Conservation (phyloP, 2,888 invertebrate genomes). For the Ophion ventricosus region DNA sequence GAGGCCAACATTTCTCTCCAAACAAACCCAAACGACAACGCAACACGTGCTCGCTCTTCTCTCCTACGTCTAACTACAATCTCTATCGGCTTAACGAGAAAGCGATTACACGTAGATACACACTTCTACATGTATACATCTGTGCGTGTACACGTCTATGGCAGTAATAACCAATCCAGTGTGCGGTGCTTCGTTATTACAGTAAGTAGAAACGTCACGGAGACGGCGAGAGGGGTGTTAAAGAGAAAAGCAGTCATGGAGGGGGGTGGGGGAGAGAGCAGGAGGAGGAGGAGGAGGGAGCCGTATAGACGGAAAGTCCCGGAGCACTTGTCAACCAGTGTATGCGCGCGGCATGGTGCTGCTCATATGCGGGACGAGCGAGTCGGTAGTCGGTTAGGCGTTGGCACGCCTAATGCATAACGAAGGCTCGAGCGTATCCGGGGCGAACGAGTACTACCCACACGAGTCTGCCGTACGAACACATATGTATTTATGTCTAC, state of each 20-base stretch:
- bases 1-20: too few relatives aligned
- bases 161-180: slow-evolving; percentile 73
- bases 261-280: too few relatives aligned
- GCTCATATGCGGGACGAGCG: slow-evolving; percentile 44
- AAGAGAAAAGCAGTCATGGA: too few relatives aligned
- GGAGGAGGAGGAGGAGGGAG: too few relatives aligned
- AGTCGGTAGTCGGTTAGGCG: slow-evolving; percentile 61
- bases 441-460: slow-evolving; percentile 33
- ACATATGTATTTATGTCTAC: neutral
- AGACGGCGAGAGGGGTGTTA: slow-evolving; percentile 18
- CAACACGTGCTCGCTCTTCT: slow-evolving; percentile 15
- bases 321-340: slow-evolving; percentile 71
- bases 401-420: slow-evolving; percentile 72
- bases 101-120: neutral
- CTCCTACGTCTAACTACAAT: slow-evolving; percentile 56
- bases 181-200: slow-evolving; percentile 56
- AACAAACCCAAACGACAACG: slow-evolving; percentile 16
- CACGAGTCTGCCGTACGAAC: slow-evolving; percentile 13
- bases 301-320: slow-evolving; percentile 39
- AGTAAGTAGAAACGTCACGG: slow-evolving; percentile 54
- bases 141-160: slow-evolving; percentile 70
- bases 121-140: slow-evolving; percentile 14
- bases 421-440: slow-evolving; percentile 59
- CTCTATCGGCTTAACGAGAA: slow-evolving; percentile 56
- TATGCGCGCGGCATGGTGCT: slow-evolving; percentile 56